Evolutionary conservation across 2,888 invertebrate species (phyloP).

Genomic region (Branchellion lobata): DNA sequence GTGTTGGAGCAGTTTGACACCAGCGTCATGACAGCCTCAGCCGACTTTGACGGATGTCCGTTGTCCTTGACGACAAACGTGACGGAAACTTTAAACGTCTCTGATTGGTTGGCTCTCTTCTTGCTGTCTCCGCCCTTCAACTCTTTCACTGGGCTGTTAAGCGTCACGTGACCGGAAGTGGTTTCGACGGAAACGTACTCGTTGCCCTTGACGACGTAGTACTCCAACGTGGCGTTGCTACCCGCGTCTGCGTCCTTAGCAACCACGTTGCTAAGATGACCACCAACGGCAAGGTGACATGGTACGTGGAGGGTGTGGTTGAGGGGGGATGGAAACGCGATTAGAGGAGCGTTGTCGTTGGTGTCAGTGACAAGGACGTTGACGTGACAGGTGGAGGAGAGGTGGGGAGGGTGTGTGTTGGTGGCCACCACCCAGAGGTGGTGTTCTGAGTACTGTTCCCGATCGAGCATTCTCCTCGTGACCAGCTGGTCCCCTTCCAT

Average conservation of each 20-base stretch:
- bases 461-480: slow-evolving; percentile 42
- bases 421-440: slow-evolving; percentile 45
- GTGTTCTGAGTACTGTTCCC: slow-evolving; percentile 47
- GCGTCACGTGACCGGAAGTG: slow-evolving; percentile 60
- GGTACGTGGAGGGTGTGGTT: slow-evolving; percentile 46
- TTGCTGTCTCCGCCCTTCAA: slow-evolving; percentile 16
- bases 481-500: slow-evolving; percentile 35
- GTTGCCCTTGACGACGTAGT: slow-evolving; percentile 58
- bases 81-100: neutral
- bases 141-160: slow-evolving; percentile 42
- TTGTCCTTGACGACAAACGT: slow-evolving; percentile 40
- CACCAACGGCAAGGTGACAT: neutral
- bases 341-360: slow-evolving; percentile 50
- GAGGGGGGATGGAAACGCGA: slow-evolving; percentile 46
- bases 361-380: slow-evolving; percentile 48
- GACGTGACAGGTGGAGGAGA: slow-evolving; percentile 43
- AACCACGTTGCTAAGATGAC: slow-evolving; percentile 30
- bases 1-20: slow-evolving; percentile 24
- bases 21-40: slow-evolving; percentile 16
- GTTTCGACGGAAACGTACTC: slow-evolving; percentile 63
- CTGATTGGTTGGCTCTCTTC: neutral
- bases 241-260: slow-evolving; percentile 50
- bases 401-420: slow-evolving; percentile 40
- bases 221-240: slow-evolving; percentile 49
- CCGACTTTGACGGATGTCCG: slow-evolving; percentile 38